Conservation (phyloP, 2,888 invertebrate species). For the Gasteruption jaculator region DNA sequence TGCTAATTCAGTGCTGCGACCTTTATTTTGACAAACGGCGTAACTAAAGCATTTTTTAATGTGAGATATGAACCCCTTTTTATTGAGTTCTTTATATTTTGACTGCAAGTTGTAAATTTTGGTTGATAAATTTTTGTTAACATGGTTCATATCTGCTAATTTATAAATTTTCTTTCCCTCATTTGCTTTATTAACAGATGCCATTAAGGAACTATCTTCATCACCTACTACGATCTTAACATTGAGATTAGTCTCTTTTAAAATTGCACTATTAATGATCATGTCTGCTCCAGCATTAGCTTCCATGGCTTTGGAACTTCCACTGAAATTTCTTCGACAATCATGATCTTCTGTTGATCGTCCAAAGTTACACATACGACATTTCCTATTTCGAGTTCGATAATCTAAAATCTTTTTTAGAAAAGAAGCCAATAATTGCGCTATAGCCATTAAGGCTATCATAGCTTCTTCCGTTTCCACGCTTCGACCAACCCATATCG, state of each 20-base stretch:
- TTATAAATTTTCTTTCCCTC: conserved; percentile 8
- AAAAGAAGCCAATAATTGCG: background rate
- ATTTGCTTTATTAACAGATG: conserved; percentile 4
- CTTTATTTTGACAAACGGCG: background rate
- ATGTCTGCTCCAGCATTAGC: conserved; percentile 36
- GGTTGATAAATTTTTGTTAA: conserved; percentile 1
- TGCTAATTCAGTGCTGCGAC: background rate
- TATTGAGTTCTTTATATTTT: background rate
- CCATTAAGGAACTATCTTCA: conserved; percentile 1
- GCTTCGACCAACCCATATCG: conserved; percentile 1
- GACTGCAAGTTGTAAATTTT: conserved; percentile 1
- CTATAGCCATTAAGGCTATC: too few relatives aligned
- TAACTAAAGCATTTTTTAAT: conserved; percentile 1
- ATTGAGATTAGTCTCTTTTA: background rate
- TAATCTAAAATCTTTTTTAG: conserved; percentile 1
- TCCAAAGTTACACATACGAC: conserved; percentile 25
- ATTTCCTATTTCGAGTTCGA: background rate
- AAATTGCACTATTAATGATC: background rate
- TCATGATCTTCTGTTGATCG: conserved; percentile 18
- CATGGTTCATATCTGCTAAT: conserved; percentile 12
- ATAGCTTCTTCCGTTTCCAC: too few relatives aligned
- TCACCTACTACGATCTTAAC: background rate
- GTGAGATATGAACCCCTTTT: conserved; percentile 1
- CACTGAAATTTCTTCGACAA: conserved; percentile 20
- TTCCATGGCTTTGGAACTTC: conserved; percentile 26